phyloP scores from a whole-genome alignment of 2,888 invertebrate genomes.

The Ecliptopera silaceata region DNA sequence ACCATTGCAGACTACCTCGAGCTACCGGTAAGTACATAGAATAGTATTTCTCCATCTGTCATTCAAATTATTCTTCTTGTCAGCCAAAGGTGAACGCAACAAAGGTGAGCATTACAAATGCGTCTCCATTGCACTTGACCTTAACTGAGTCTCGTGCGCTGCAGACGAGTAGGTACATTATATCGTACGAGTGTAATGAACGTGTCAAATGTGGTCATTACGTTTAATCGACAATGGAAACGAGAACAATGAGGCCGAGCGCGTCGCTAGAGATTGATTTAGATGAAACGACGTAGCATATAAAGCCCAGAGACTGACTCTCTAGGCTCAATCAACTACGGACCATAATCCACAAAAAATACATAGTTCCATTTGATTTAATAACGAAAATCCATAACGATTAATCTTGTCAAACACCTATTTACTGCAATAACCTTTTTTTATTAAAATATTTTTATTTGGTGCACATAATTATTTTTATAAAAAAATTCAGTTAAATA shows the following conservation, averaged over 20 bases:
- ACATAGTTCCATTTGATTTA: too few species aligned
- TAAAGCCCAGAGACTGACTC: slow-evolving; percentile 46
- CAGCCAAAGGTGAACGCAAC: slow-evolving; percentile 43
- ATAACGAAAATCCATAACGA: background rate
- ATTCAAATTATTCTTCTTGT: slow-evolving; percentile 36
- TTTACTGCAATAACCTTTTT: background rate
- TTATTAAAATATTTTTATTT: too few species aligned
- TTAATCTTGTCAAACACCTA: background rate
- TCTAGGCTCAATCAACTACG: background rate
- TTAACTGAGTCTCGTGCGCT: slow-evolving; percentile 48
- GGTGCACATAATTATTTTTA: too few species aligned
- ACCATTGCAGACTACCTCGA: slow-evolving; percentile 85
- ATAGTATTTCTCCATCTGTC: slow-evolving; percentile 24
- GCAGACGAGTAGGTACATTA: slow-evolving; percentile 28
- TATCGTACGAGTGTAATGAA: slow-evolving; percentile 55
- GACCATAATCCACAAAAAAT: slow-evolving; percentile 9
- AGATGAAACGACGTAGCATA: slow-evolving; percentile 46
- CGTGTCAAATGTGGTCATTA: slow-evolving; percentile 72
- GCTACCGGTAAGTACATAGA: slow-evolving; percentile 85
- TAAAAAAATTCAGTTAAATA: too few species aligned
- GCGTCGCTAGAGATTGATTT: slow-evolving; percentile 66
- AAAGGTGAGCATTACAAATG: slow-evolving; percentile 50
- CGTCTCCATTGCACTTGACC: slow-evolving; percentile 63
- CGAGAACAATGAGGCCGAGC: slow-evolving; percentile 66
- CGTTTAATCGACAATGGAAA: slow-evolving; percentile 63